phyloP scores from a whole-genome alignment of 2,888 invertebrate species.

The Oconnorella tubifera region DNA sequence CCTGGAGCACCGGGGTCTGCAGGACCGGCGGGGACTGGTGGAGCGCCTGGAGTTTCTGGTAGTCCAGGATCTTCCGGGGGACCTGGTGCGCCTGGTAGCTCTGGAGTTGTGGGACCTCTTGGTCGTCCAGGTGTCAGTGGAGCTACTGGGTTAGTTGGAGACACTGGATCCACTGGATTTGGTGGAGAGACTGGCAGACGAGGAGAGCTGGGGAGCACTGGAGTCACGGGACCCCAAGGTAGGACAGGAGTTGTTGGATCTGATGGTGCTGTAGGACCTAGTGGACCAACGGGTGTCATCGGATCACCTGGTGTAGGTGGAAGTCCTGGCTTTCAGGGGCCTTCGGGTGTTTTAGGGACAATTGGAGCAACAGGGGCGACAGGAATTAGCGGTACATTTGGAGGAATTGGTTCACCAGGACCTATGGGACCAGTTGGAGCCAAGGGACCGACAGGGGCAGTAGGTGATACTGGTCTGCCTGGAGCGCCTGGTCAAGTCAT shows the following conservation, averaged over 20 bases:
- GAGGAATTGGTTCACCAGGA: conserved; percentile 20
- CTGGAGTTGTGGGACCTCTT: neutral
- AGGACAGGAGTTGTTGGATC: neutral
- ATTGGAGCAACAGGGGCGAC: neutral
- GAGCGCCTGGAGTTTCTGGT: conserved; percentile 15
- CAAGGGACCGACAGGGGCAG: conserved; percentile 3
- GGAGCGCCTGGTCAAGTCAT: neutral
- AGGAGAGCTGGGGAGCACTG: conserved; percentile 12
- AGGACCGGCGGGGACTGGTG: conserved; percentile 8
- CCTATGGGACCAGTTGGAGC: conserved; percentile 4
- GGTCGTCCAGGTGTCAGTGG: conserved; percentile 7
- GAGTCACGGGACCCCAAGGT: neutral
- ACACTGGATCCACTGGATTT: conserved; percentile 11
- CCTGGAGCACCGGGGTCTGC: conserved; percentile 14
- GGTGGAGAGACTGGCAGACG: neutral
- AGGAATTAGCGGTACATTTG: conserved; percentile 13
- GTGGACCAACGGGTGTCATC: conserved; percentile 8
- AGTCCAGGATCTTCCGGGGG: conserved; percentile 3
- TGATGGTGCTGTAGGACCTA: conserved; percentile 9
- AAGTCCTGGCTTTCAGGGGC: neutral
- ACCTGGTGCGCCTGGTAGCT: conserved; percentile 1
- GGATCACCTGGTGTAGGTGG: conserved; percentile 10
- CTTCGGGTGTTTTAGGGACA: neutral
- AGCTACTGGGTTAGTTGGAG: conserved; percentile 11
- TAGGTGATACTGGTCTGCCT: neutral